Base-by-base conservation (phyloP, 2,113 vertebrate species). In the Ellobius talpinus region DNA sequence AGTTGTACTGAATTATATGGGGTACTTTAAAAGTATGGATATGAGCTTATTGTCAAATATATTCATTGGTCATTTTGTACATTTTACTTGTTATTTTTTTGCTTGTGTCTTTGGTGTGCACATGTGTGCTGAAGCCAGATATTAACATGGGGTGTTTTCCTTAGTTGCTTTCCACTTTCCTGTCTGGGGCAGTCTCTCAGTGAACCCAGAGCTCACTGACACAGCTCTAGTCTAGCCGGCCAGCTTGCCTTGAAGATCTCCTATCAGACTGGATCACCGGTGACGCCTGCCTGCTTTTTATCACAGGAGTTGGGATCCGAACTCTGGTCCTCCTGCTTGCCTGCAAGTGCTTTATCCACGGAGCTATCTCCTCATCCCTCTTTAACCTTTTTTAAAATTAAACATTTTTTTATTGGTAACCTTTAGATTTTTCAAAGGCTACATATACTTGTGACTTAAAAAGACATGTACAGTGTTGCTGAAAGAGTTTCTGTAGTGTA, bases 391-490 rank as follows among this genome's bases (percentile, higher is more conserved):
- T 36, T 36, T 26, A 5, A 24, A n/a, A n/a, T 52, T 78, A 52
- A 78, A 6, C 36, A 8, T n/a, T 58, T 85, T 87, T 93, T 85
- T 45, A 87, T 33, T 93, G 50, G n/a, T 89, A 36, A 50, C 33
- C 10, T 42, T 70, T 96, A 79, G 68, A 42, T 87, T 93, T 84
- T 95, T 95, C 61, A 94, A 55, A 93, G 76, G 33, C 66, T 63
- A 7, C 11, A 73, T 61, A 70, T 21, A 61, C 26, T 1, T 72
- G 3, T 73, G 45, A 33, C 94, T 79, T 36, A 73, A 50, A 73
- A n/a, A 70, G 33, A 14, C 42, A n/a, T 50, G 8, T 42, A 73
- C 55, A 13, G n/a, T 91, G 11, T 86, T 87, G 72, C 12, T 5
- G 19, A 45, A 65, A 72, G 47, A 81, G 63, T 58, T 93, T 93